Evolutionary conservation across 1,140 invertebrate species (phyloP), one percentile per base, ranked within the genome.

Genomic region (Thaumatotibia leucotreta): DNA sequence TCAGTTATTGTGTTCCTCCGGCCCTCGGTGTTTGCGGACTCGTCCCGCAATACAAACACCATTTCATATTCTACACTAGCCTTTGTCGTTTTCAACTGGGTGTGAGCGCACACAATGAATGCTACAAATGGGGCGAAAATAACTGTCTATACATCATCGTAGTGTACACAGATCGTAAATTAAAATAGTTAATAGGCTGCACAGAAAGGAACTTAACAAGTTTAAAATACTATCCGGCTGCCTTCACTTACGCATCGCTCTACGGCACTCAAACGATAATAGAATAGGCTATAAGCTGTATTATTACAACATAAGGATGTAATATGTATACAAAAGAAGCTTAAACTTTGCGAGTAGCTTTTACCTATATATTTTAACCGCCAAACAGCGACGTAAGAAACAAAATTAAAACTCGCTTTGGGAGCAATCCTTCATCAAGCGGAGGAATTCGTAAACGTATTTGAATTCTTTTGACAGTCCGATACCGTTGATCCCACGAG

Each of bases 81-180:
- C 69, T 84, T 87, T 90, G 82, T 90, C 74, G 78, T 76, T 76
- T 75, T 79, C 52, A 83, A 82, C 80, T 84, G 86, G 86, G 84
- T 90, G 88, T 88, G 83, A 90, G 82, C 76, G 67, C 50, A 72
- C 72, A 88, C 83, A 88, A 86, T 81, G 72, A 74, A 75, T 68
- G 69, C 70, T 69, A 83, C 82, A 82, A 86, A 87, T 84, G 76
- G 77, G 68, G 74, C 77, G 76, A 80, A 74, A 84, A 84, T 84
- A 83, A 86, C 76, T 80, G 73, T 77, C 81, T 75, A 87, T 88
- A 77, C 77, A 75, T 86, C 83, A 83, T 86, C 82, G 69, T 77
- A 78, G 77, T 81, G 78, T 80, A 87, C 78, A 86, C 83, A 89
- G 80, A 78, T 80, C 81, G 73, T 86, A 85, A 84, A 86, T 86